phyloP scores from a whole-genome alignment of 2,888 invertebrate species.

The Andrena bucephala region DNA sequence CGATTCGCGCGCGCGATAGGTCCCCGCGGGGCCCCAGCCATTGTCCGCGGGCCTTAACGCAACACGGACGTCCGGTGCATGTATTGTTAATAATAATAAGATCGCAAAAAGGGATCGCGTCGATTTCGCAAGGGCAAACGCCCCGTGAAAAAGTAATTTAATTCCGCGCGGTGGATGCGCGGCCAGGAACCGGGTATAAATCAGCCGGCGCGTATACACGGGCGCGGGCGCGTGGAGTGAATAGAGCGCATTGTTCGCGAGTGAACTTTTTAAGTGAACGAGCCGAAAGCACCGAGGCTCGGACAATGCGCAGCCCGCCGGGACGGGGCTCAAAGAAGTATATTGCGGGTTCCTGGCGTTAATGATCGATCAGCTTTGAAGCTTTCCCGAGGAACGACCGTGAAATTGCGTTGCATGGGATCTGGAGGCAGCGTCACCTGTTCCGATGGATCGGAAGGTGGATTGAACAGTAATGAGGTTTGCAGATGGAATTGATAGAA shows the following conservation, averaged over 20 bases:
- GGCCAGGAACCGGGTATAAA: conserved; percentile 31
- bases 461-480: too few species aligned
- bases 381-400: neutral
- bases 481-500: too few species aligned
- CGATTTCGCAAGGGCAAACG: conserved; percentile 57
- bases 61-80: conserved; percentile 57
- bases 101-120: conserved; percentile 55
- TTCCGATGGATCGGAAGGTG: too few species aligned
- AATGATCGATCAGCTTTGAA: conserved; percentile 28
- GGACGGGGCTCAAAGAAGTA: neutral
- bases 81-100: conserved; percentile 53
- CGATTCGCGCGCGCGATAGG: neutral
- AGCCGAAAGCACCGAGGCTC: neutral
- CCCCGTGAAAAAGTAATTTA: conserved; percentile 56
- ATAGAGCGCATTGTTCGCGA: conserved; percentile 45
- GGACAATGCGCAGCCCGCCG: conserved; percentile 1
- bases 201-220: conserved; percentile 22
- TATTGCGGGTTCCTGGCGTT: conserved; percentile 1
- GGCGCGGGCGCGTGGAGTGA: neutral
- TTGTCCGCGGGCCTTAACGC: conserved; percentile 37
- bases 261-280: conserved; percentile 39
- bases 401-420: conserved; percentile 3
- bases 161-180: conserved; percentile 37
- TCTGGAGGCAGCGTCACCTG: neutral
- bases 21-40: conserved; percentile 21